These are phyloP conservation scores for Sebastes hopkinsi DNA, from an alignment of 2,797 vertebrate species.

Conservation along the genomic window DNA sequence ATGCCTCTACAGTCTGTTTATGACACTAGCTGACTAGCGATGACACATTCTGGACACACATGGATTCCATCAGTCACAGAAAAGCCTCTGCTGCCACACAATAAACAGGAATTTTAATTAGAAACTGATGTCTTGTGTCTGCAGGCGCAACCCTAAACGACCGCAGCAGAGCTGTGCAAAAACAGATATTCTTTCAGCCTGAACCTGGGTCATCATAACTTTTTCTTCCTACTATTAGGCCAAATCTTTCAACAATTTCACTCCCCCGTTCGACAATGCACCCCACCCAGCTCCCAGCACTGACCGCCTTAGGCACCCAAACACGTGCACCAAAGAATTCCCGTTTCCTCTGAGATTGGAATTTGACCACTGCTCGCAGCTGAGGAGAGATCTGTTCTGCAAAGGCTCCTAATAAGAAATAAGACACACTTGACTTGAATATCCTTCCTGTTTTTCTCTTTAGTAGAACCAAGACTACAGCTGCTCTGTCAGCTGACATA, in stretches of 20 bases:
- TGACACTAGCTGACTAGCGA: slow-evolving; percentile 15
- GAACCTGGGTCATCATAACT: slow-evolving; percentile 47
- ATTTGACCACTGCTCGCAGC: slow-evolving; percentile 52
- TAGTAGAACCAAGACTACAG: neutral
- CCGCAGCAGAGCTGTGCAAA: slow-evolving; percentile 6
- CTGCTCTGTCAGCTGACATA: slow-evolving; percentile 64
- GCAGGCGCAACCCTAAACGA: slow-evolving; percentile 8
- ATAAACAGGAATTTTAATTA: slow-evolving; percentile 71
- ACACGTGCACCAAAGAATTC: slow-evolving; percentile 66
- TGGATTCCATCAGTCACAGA: slow-evolving; percentile 62
- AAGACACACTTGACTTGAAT: slow-evolving; percentile 17
- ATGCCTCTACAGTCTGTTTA: slow-evolving; percentile 1
- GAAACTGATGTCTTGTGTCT: slow-evolving; percentile 65
- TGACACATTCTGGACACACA: slow-evolving; percentile 61
- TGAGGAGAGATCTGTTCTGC: slow-evolving; percentile 22
- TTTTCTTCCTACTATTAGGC: slow-evolving; percentile 18
- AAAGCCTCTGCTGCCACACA: slow-evolving; percentile 48
- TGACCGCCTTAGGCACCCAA: slow-evolving; percentile 53
- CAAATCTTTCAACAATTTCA: slow-evolving; percentile 52
- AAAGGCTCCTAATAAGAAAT: slow-evolving; percentile 20
- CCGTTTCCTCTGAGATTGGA: slow-evolving; percentile 65
- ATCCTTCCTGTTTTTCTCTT: slow-evolving; percentile 8
- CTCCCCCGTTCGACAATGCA: slow-evolving; percentile 44
- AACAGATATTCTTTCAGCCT: slow-evolving; percentile 20
- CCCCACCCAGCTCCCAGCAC: slow-evolving; percentile 59